These are phyloP conservation scores for Piaya cayana DNA, from an alignment of 2,113 vertebrate genomes.

Conservation along the genomic window DNA sequence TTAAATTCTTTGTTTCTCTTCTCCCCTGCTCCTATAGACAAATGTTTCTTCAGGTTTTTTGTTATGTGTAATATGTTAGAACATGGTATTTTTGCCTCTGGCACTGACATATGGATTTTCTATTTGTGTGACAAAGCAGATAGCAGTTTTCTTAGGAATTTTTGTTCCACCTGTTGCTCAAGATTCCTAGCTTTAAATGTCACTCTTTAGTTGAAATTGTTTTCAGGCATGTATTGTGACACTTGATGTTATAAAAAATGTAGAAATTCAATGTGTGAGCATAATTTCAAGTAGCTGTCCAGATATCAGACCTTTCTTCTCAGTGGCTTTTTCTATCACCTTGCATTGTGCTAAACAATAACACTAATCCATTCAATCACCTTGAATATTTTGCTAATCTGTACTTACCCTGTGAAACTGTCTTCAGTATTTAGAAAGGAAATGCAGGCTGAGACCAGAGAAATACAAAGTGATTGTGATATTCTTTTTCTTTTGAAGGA, in stretches of 20 bases:
- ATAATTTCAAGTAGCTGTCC: conserved; percentile 40
- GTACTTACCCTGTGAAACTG: conserved; percentile 20
- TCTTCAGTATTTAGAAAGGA: conserved; percentile 22
- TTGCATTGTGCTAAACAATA: conserved; percentile 58
- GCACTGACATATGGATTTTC: conserved; percentile 36
- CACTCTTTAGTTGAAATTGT: neutral
- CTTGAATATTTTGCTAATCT: conserved; percentile 55
- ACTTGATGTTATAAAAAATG: conserved; percentile 4
- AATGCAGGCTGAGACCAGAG: conserved; percentile 8
- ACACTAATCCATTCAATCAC: conserved; percentile 52
- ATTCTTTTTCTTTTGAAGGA: neutral
- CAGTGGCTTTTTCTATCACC: conserved; percentile 35
- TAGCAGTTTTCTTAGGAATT: conserved; percentile 27
- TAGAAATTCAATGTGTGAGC: neutral
- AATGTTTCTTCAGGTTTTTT: conserved; percentile 1
- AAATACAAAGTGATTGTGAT: conserved; percentile 35
- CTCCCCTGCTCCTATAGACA: neutral
- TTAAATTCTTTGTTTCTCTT: neutral
- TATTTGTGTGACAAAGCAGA: conserved; percentile 53
- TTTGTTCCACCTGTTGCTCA: conserved; percentile 53
- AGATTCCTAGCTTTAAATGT: conserved; percentile 28
- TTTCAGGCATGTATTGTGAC: conserved; percentile 38
- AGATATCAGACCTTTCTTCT: conserved; percentile 35
- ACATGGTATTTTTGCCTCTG: conserved; percentile 11
- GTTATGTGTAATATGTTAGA: neutral